Conservation (phyloP, 2,888 invertebrate genomes). For the Sinotaia quadrata region DNA sequence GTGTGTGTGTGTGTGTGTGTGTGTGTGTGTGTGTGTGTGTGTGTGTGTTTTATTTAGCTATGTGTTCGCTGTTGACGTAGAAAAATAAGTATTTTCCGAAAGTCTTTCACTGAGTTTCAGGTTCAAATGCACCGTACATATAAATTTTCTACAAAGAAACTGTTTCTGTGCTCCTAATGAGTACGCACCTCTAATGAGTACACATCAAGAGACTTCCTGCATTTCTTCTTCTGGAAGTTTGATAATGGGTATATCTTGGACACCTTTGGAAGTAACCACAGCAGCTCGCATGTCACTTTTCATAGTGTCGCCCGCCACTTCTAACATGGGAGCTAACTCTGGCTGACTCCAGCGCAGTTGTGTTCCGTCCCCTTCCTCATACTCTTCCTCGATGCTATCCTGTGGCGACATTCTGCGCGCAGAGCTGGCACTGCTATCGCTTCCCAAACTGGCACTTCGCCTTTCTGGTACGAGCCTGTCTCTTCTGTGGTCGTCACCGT, state of each 20-base stretch:
- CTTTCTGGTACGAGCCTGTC: slow-evolving; percentile 60
- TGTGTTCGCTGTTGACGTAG: too few relatives aligned
- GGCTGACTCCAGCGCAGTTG: slow-evolving; percentile 38
- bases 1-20: neutral
- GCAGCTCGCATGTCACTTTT: slow-evolving; percentile 32
- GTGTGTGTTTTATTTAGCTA: neutral
- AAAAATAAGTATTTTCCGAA: too few relatives aligned
- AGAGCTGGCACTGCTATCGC: slow-evolving; percentile 69
- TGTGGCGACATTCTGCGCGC: slow-evolving; percentile 69
- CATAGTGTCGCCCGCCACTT: slow-evolving; percentile 51
- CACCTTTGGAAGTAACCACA: slow-evolving; percentile 34
- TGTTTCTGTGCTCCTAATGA: too few relatives aligned
- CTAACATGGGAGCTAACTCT: slow-evolving; percentile 45
- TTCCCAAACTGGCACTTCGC: slow-evolving; percentile 66
- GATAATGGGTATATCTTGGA: slow-evolving; percentile 65
- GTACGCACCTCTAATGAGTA: too few relatives aligned
- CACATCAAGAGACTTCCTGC: slow-evolving; percentile 36
- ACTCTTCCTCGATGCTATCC: slow-evolving; percentile 72
- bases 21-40: slow-evolving; percentile 2
- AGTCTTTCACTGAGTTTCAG: too few relatives aligned
- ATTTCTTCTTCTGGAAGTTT: slow-evolving; percentile 62
- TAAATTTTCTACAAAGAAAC: too few relatives aligned
- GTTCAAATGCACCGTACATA: too few relatives aligned
- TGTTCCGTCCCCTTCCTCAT: slow-evolving; percentile 43
- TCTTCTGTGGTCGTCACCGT: slow-evolving; percentile 46